These are phyloP conservation scores for Rhynchonycteris naso DNA, from an alignment of 2,797 vertebrate genomes.

Conservation along the genomic window DNA sequence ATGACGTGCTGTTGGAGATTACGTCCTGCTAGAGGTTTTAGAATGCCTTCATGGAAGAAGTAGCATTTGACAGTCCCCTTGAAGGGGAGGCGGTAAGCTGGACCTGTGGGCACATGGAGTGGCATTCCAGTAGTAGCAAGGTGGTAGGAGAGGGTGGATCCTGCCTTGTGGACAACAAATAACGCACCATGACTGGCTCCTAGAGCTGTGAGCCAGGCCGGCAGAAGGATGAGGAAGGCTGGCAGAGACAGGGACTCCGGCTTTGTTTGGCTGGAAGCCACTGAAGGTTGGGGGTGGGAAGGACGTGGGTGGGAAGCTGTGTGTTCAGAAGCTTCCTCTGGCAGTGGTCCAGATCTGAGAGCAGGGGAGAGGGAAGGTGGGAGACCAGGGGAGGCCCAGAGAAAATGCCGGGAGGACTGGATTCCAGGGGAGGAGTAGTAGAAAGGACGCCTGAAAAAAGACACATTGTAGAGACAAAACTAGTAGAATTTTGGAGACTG, in stretches of 20 bases:
- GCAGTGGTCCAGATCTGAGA: rapidly evolving
- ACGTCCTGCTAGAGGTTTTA: neutral
- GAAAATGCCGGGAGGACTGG: neutral
- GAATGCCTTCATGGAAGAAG: neutral
- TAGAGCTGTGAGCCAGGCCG: neutral
- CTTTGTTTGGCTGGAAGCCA: conserved; percentile 29
- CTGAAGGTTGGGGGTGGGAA: neutral
- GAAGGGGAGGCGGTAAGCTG: neutral
- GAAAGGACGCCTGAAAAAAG: neutral
- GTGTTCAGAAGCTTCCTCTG: neutral
- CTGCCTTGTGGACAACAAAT: neutral
- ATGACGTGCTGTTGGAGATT: neutral
- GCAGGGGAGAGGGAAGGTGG: neutral
- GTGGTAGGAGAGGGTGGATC: neutral
- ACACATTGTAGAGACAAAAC: neutral
- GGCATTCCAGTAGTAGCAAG: neutral
- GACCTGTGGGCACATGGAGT: neutral
- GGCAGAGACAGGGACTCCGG: neutral
- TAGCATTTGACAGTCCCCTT: neutral
- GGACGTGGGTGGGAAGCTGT: neutral
- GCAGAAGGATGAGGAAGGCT: neutral
- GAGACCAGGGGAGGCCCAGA: neutral
- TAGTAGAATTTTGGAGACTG: neutral
- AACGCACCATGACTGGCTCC: neutral
- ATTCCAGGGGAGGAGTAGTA: neutral